Conservation (phyloP, 2,888 invertebrate genomes). For the Cephus pulcher region DNA sequence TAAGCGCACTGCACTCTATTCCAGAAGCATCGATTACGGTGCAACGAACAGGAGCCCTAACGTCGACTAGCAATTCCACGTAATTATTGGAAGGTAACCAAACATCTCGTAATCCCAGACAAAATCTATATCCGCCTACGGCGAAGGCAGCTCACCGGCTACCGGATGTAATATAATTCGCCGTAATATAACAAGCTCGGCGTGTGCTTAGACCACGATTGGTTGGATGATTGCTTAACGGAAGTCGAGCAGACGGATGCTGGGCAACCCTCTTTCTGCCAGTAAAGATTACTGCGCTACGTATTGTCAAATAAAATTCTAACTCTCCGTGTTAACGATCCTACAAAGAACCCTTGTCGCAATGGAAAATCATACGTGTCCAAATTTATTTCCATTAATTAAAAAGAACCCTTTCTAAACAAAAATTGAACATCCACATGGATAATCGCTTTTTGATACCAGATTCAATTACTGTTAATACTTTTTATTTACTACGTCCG, state of each 20-base stretch:
- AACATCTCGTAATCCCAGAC: conserved; percentile 51
- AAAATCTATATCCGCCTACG: conserved; percentile 41
- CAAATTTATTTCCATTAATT: not conserved
- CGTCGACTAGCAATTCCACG: conserved; percentile 14
- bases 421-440: not conserved
- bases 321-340: not conserved
- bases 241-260: conserved; percentile 41
- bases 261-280: conserved; percentile 12
- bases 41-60: not conserved
- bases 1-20: not conserved
- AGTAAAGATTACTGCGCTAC: not conserved
- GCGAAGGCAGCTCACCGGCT: conserved; percentile 11
- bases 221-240: conserved; percentile 29
- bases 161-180: conserved; percentile 34
- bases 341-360: not conserved
- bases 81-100: conserved; percentile 50
- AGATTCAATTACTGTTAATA: not conserved
- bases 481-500: not conserved
- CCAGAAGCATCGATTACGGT: not conserved
- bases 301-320: not conserved
- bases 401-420: not conserved
- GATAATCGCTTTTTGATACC: not conserved
- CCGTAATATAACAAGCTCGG: conserved; percentile 28
- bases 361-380: not conserved
- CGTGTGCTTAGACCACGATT: conserved; percentile 18